Evolutionary conservation across 2,113 vertebrate genomes (phyloP).

Genomic region (Phrynosoma platyrhinos): DNA sequence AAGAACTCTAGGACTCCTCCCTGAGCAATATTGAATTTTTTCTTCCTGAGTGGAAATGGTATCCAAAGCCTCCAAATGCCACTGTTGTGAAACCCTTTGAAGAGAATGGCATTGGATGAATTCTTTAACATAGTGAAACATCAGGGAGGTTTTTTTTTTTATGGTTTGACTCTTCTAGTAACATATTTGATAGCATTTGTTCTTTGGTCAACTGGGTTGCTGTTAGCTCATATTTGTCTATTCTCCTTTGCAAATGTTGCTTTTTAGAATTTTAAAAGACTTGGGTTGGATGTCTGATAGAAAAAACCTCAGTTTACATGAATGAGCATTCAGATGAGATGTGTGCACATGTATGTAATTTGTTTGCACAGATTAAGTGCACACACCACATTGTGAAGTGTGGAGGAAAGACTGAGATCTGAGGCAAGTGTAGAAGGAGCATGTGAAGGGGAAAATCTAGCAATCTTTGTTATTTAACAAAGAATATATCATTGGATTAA

Average conservation of each 20-base stretch:
- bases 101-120: neutral
- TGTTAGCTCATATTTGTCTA: neutral
- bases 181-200: no score
- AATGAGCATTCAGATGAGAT: neutral
- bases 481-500: constrained; percentile 19
- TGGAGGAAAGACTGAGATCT: neutral
- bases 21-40: neutral
- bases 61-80: no score
- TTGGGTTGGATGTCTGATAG: neutral
- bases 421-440: no score
- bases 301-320: neutral
- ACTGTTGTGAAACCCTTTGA: neutral
- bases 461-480: constrained; percentile 48
- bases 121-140: neutral
- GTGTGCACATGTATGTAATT: neutral
- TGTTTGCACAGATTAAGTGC: constrained; percentile 48
- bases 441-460: constrained; percentile 27
- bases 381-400: constrained; percentile 37
- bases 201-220: no score
- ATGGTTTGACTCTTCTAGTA: neutral
- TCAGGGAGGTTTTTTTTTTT: neutral
- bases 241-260: neutral
- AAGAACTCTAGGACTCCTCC: neutral
- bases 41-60: neutral
- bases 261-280: neutral